Percentiles rank a stretch among this genome's conserved stretches.
Evolutionary conservation across 2,888 invertebrate genomes (phyloP).

Genomic region (Athripsodes cinereus): DNA sequence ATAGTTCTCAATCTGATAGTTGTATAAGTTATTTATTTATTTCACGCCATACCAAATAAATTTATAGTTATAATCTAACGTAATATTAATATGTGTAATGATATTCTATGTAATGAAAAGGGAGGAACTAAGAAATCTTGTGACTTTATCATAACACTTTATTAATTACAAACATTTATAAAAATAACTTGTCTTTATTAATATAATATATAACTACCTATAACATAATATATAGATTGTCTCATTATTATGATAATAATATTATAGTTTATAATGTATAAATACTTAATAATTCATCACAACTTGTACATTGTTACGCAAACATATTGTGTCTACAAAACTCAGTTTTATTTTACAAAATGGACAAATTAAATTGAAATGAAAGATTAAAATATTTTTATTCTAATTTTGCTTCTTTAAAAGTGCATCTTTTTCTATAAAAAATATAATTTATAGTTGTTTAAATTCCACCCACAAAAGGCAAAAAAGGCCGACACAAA

Average conservation of each 20-base stretch:
- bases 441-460: too few relatives aligned
- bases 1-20: too few relatives aligned
- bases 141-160: neutral
- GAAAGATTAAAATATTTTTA: too few relatives aligned
- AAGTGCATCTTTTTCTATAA: too few relatives aligned
- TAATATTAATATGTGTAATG: neutral
- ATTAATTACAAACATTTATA: neutral
- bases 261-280: neutral
- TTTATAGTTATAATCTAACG: neutral
- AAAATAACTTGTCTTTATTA: neutral
- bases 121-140: neutral
- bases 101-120: neutral
- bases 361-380: too few relatives aligned
- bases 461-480: too few relatives aligned
- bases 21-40: too few relatives aligned
- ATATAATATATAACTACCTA: neutral
- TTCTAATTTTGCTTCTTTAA: too few relatives aligned
- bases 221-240: neutral
- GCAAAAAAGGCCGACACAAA: too few relatives aligned
- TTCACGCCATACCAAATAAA: neutral
- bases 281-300: neutral
- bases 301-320: too few relatives aligned
- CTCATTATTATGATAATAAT: neutral
- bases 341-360: too few relatives aligned
- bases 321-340: too few relatives aligned